Evolutionary conservation across 2,113 vertebrate genomes (phyloP).

Genomic region (Barbus barbus): DNA sequence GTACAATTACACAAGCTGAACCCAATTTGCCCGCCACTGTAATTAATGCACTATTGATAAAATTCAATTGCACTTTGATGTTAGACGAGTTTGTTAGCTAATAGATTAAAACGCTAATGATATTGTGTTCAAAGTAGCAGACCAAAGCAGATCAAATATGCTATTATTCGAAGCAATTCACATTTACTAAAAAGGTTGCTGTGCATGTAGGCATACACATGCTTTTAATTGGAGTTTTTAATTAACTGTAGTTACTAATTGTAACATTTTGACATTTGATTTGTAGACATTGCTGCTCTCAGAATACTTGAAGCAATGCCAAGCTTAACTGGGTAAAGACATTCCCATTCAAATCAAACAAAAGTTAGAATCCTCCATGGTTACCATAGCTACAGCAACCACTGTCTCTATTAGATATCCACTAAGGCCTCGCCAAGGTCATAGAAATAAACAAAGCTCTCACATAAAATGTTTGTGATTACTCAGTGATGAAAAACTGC

Average conservation of each 20-base stretch:
- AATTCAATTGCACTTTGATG: constrained; percentile 32
- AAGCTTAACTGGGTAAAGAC: constrained; percentile 36
- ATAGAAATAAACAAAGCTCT: constrained; percentile 50
- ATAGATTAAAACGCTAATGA: constrained; percentile 24
- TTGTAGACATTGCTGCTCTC: constrained; percentile 20
- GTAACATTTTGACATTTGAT: background rate
- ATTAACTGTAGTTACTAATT: constrained; percentile 20
- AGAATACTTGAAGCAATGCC: constrained; percentile 22
- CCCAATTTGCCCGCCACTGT: background rate
- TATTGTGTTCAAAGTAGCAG: constrained; percentile 18
- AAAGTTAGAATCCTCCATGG: constrained; percentile 49
- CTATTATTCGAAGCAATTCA: constrained; percentile 2
- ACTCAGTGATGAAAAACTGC: constrained; percentile 19
- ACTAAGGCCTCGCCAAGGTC: constrained; percentile 52
- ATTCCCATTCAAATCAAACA: constrained; percentile 45
- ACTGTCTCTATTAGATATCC: constrained; percentile 34
- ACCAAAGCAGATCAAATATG: constrained; percentile 33
- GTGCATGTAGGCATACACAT: background rate
- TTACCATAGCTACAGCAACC: constrained; percentile 57
- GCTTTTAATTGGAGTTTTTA: constrained; percentile 8
- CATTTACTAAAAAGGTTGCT: background rate
- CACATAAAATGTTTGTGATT: constrained; percentile 22
- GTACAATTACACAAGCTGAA: constrained; percentile 15
- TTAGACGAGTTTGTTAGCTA: background rate
- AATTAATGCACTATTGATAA: constrained; percentile 39